Percentiles rank a stretch among this genome's conserved stretches.
phyloP scores from a whole-genome alignment of 1,140 invertebrate species.

The Bacillus rossius region DNA sequence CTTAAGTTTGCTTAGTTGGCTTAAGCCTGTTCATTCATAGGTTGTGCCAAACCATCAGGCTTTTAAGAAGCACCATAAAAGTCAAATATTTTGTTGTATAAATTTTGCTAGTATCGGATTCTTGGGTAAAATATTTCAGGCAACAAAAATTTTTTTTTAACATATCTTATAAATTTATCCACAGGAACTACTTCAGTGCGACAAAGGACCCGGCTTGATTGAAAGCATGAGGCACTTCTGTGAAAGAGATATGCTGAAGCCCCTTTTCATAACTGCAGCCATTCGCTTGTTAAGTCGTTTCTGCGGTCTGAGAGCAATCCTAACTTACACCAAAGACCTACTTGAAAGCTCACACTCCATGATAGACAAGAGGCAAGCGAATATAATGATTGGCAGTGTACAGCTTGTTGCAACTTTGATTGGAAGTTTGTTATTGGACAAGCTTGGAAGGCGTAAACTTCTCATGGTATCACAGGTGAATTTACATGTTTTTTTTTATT shows the following conservation, averaged over 20 bases:
- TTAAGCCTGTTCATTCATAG: too few species aligned
- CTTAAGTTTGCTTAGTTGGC: too few species aligned
- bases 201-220: constrained; percentile 6
- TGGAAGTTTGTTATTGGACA: constrained; percentile 40
- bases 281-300: constrained; percentile 15
- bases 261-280: constrained; percentile 9
- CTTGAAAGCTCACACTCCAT: constrained; percentile 21
- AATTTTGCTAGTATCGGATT: too few species aligned
- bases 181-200: constrained; percentile 13
- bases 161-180: too few species aligned
- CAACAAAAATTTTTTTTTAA: too few species aligned
- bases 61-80: too few species aligned
- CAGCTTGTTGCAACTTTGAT: constrained; percentile 39
- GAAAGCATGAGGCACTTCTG: constrained; percentile 2
- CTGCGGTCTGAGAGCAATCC: constrained; percentile 18
- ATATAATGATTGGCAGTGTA: constrained; percentile 43
- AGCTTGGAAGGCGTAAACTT: constrained; percentile 40
- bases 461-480: constrained; percentile 32
- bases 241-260: constrained; percentile 7
- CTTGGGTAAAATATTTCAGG: too few species aligned
- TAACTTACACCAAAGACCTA: constrained; percentile 8
- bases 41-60: too few species aligned
- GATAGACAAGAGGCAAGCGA: constrained; percentile 28
- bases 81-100: too few species aligned
- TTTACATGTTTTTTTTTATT: neutral